A percentile compares a stretch with the other conserved stretches of the same genome.
Conservation (phyloP, 1,140 invertebrate species). For the Brachystomella parvula region DNA sequence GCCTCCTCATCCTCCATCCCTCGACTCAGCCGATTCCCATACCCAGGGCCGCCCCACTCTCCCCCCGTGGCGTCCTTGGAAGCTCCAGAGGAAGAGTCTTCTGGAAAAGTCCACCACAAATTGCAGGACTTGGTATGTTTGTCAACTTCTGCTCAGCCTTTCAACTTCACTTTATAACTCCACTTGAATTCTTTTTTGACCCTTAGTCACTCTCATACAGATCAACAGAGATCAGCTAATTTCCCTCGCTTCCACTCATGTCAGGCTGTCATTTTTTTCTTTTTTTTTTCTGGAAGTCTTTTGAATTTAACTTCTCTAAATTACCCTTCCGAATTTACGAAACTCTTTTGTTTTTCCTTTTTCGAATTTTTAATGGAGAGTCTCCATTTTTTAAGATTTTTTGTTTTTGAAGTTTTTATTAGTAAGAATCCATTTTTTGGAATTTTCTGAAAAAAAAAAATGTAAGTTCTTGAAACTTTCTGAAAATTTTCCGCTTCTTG, state of each 20-base stretch:
- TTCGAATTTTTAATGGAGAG: no score
- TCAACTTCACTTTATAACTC: not conserved
- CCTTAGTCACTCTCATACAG: not conserved
- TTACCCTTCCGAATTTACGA: not conserved
- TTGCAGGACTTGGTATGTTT: constrained; percentile 63
- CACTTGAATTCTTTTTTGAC: constrained; percentile 2
- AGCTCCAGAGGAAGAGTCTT: constrained; percentile 46
- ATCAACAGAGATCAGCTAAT: not conserved
- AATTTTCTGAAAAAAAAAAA: not conserved
- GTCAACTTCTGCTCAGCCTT: constrained; percentile 8
- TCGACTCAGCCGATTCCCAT: constrained; percentile 65
- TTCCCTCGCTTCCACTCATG: not conserved
- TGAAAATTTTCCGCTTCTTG: not conserved
- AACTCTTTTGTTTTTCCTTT: not conserved
- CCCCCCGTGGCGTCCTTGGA: constrained; percentile 58
- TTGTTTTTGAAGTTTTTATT: no score
- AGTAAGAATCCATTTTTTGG: no score
- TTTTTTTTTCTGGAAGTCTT: constrained; percentile 5
- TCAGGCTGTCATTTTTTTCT: not conserved
- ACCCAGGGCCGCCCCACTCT: constrained; percentile 65
- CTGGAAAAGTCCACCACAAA: constrained; percentile 65
- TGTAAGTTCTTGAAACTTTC: not conserved
- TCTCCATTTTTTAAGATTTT: no score
- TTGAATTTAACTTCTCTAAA: not conserved
- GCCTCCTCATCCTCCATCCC: constrained; percentile 53